phyloP scores from a whole-genome alignment of 2,888 invertebrate genomes.

The Diploptera punctata region DNA sequence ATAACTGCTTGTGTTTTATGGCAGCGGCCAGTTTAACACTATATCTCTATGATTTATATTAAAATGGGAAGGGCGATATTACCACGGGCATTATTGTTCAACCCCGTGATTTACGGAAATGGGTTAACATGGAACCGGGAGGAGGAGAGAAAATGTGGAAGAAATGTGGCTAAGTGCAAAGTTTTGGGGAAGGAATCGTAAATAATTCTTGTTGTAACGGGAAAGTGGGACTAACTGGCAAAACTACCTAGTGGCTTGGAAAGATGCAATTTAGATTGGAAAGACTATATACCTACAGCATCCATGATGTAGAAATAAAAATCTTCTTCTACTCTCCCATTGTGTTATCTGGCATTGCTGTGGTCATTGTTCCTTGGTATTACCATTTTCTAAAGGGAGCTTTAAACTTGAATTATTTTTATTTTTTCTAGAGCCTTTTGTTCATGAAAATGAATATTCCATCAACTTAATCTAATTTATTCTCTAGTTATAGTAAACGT shows the following conservation, averaged over 20 bases:
- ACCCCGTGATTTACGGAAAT: constrained; percentile 25
- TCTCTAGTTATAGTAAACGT: no score
- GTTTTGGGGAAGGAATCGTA: constrained; percentile 28
- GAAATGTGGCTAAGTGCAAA: constrained; percentile 30
- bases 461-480: no score
- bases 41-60: no score
- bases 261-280: constrained; percentile 23
- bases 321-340: background rate
- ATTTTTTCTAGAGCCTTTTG: no score
- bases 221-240: background rate
- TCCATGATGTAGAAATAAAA: background rate
- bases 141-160: background rate
- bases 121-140: background rate
- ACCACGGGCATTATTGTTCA: background rate
- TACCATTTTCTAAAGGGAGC: no score
- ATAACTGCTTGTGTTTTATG: no score
- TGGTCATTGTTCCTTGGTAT: background rate
- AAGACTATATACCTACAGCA: background rate
- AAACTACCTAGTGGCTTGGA: background rate
- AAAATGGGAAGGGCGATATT: no score
- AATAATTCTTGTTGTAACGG: constrained; percentile 23
- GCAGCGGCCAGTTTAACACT: no score
- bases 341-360: background rate
- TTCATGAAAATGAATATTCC: no score
- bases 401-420: no score